Percentiles rank a stretch among this genome's conserved stretches.
phyloP scores from a whole-genome alignment of 2,888 invertebrate genomes.

The Ophraella communa region DNA sequence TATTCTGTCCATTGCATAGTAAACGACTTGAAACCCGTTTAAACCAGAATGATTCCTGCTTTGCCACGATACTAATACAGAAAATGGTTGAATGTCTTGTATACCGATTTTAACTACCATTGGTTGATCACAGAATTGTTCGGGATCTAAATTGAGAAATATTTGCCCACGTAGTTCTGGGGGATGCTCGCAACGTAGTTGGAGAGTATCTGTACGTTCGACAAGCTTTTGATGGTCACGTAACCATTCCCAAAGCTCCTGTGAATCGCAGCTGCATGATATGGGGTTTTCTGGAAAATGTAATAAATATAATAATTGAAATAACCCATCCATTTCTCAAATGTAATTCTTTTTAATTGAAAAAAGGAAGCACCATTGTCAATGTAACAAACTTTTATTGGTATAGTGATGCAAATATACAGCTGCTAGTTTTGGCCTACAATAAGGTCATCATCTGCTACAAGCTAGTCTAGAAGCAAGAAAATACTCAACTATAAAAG shows the following conservation, averaged over 20 bases:
- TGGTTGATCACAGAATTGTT: conserved; percentile 84
- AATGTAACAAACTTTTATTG: too few species aligned
- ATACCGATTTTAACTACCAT: conserved; percentile 83
- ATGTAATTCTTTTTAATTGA: too few species aligned
- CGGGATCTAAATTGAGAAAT: conserved; percentile 80
- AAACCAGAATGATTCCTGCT: conserved; percentile 85
- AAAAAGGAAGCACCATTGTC: too few species aligned
- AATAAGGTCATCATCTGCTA: too few species aligned
- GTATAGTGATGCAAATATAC: too few species aligned
- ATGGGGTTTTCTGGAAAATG: conserved; percentile 80
- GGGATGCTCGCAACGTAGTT: conserved; percentile 83
- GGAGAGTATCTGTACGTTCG: conserved; percentile 63
- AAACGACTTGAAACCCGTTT: conserved; percentile 84
- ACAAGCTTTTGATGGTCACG: conserved; percentile 84
- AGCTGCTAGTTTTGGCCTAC: too few species aligned
- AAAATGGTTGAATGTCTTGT: conserved; percentile 87
- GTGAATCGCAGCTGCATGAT: conserved; percentile 87
- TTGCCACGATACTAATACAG: conserved; percentile 88
- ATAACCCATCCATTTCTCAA: too few species aligned
- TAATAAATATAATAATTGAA: neutral
- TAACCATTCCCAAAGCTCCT: conserved; percentile 92
- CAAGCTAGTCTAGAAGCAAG: too few species aligned
- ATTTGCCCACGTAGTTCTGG: conserved; percentile 76
- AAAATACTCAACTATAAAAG: too few species aligned
- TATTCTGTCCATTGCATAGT: conserved; percentile 72